Evolutionary conservation across 2,797 vertebrate genomes (phyloP), one percentile per base, ranked within the genome.

Genomic region (Taenioides sp.): DNA sequence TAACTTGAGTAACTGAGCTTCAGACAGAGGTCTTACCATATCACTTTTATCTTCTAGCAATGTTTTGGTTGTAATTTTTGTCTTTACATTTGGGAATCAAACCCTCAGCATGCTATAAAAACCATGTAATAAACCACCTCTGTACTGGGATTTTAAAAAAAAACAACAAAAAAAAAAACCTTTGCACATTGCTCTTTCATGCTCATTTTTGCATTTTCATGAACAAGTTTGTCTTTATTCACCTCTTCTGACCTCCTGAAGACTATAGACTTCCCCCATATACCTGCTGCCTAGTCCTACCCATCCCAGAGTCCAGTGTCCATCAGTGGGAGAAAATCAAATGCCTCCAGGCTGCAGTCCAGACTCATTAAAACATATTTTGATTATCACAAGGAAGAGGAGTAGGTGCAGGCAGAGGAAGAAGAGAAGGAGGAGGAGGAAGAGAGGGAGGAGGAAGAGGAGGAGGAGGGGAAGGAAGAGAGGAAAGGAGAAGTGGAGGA

Each of bases 361-460:
- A 40, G 23, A 50, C 83, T 84, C 80, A 75, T 82, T 84, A 84
- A 80, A 80, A 73, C 65, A 55, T 71, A 76, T 78, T 88, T 78
- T 75, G 69, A 73, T 78, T 25, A 75, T 75, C 75, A n/a, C 64
- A 5, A 47, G 14, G 43, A 47, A 47, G 43, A 47, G 43, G 40
- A 43, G 71, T 79, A n/a, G 22, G 76, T 37, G 34, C 7, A 37
- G 34, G 34, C 34, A 2, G 34, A 37, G 34, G 34, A 37, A 7
- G 34, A 37, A 37, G 34, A 37, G 34, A 37, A 9, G 34, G 9
- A 37, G 70, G 31, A 5, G 20, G 18, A 3, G 71, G 37, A 7
- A 65, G 77, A 40, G n/a, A n/a, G 10, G 9, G 34, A 37, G 9
- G 9, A 10, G 2, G 9, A 37, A 1, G 9, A 9, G 34, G 7